These are phyloP conservation scores for Tromatobia lineatoria DNA, from an alignment of 2,888 invertebrate species.

Conservation along the genomic window DNA sequence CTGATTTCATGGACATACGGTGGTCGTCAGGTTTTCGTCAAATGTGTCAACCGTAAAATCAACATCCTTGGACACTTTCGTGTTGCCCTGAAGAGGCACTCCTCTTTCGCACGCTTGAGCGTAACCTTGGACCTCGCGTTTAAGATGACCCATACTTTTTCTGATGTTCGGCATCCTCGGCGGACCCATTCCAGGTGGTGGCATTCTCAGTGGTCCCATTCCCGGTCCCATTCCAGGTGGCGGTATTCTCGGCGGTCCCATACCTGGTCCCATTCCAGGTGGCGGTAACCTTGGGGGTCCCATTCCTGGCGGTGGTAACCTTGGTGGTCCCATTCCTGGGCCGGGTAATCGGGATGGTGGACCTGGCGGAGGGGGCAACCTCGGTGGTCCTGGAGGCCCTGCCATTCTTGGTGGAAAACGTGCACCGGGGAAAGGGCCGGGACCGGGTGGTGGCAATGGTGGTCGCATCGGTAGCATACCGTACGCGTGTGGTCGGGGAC, in stretches of 20 bases:
- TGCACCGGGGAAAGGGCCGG: slow-evolving; percentile 57
- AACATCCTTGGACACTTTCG: slow-evolving; percentile 72
- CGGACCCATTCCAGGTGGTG: slow-evolving; percentile 42
- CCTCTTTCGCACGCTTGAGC: slow-evolving; percentile 7
- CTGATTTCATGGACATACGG: slow-evolving; percentile 44
- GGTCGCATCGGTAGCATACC: slow-evolving; percentile 66
- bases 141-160: slow-evolving; percentile 16
- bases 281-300: slow-evolving; percentile 34
- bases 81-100: background rate
- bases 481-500: slow-evolving; percentile 65
- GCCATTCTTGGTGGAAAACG: slow-evolving; percentile 68
- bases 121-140: slow-evolving; percentile 16
- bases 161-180: slow-evolving; percentile 40
- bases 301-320: slow-evolving; percentile 52
- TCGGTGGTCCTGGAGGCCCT: slow-evolving; percentile 64
- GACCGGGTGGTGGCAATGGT: slow-evolving; percentile 38
- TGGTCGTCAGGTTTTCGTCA: slow-evolving; percentile 78
- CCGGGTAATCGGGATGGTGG: slow-evolving; percentile 70
- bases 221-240: slow-evolving; percentile 39
- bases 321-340: slow-evolving; percentile 36
- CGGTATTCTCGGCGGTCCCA: slow-evolving; percentile 36
- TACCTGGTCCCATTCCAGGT: slow-evolving; percentile 34
- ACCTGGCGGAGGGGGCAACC: slow-evolving; percentile 64
- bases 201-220: slow-evolving; percentile 43
- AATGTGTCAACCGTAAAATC: slow-evolving; percentile 81